These are phyloP conservation scores for Dichetophora obliterata DNA, from an alignment of 2,888 invertebrate genomes.

Conservation along the genomic window DNA sequence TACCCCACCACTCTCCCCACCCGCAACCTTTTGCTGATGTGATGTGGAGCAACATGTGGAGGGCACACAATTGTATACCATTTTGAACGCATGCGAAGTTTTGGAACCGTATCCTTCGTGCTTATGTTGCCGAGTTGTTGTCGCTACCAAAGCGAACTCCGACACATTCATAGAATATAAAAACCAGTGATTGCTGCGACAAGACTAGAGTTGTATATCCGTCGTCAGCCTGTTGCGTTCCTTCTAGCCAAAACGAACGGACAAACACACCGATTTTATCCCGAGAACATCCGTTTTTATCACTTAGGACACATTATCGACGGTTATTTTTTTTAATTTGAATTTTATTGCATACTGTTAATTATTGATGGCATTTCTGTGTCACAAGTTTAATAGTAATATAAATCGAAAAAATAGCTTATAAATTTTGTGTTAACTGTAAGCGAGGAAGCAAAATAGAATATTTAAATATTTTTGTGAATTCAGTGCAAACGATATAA, in stretches of 20 bases:
- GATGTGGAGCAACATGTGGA: background rate
- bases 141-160: constrained; percentile 11
- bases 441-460: background rate
- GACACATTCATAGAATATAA: constrained; percentile 61
- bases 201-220: constrained; percentile 64
- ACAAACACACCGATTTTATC: background rate
- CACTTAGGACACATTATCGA: background rate
- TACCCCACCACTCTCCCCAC: background rate
- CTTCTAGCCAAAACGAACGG: constrained; percentile 38
- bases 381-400: background rate
- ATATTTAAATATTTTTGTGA: background rate
- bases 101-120: constrained; percentile 34
- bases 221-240: constrained; percentile 69
- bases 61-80: no score
- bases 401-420: background rate
- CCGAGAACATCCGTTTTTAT: constrained; percentile 2
- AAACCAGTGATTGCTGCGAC: constrained; percentile 59
- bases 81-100: constrained; percentile 30
- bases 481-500: constrained; percentile 5
- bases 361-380: background rate
- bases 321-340: constrained; percentile 8
- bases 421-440: background rate
- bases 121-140: constrained; percentile 37
- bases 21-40: no score
- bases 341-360: constrained; percentile 23